Base-by-base conservation (phyloP, 2,113 vertebrate genomes). In the Paraplagusia blochii region DNA sequence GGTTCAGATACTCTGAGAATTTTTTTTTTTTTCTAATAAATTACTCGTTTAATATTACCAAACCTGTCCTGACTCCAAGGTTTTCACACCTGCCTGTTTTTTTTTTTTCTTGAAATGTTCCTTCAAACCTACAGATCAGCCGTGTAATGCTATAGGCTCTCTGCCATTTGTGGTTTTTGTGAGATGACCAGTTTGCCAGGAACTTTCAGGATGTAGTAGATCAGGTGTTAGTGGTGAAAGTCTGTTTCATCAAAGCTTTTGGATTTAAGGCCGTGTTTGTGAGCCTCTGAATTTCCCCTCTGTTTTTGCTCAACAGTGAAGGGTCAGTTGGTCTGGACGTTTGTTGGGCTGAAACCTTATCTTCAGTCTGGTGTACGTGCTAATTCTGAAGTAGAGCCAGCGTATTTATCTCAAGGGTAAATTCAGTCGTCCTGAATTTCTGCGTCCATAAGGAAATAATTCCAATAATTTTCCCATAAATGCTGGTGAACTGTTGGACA, bases 281-380 rank as follows among this genome's bases (percentile, higher is more conserved):
- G 58, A 60, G 74, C 55, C 55, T 67, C 66, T 84, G 66, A 78
- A 62, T 76, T 82, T 78, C 52, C 52, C 58, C 62, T 72, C 65
- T 72, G 72, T 80, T 61, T 83, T 77, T 68, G 72, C 61, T 85
- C 72, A 76, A 29, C 48, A n/a, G 49, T 34, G 67, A 73, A 79
- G 80, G 82, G 75, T 83, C 79, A 66, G 59, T 76, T 76, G 66
- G 69, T 76, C 46, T 69, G 53, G 40, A 64, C 79, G 57, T 80
- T 83, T 72, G 53, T 63, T 55, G 66, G 73, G 66, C 64, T 80
- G 72, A 84, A 87, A 87, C 74, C 63, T 82, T 77, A 86, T 81
- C 82, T 84, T 63, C 63, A 80, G 72, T 77, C 66, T 72, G 63
- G 67, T 74, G 49, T 68, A 66, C 74, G 69, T 69, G 64, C 74